Evolutionary conservation across 2,797 vertebrate genomes (phyloP), one percentile per base, ranked within the genome.

Genomic region (Paratrypauchen microcephalus): DNA sequence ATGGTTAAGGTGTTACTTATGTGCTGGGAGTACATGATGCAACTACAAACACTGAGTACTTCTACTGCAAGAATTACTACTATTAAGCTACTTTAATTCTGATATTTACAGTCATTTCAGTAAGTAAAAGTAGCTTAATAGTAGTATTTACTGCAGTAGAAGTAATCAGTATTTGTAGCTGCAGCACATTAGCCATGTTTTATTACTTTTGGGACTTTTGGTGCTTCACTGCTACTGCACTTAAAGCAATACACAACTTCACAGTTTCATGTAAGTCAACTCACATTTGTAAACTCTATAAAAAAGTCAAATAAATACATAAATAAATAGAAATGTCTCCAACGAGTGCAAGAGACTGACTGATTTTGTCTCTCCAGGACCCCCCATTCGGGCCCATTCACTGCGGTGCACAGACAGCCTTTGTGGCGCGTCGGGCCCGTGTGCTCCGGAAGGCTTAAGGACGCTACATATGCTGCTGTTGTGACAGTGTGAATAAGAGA

Each of bases 401-500:
- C 74, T 75, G 71, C 66, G 66, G 65, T 71, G 58, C 66, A 74
- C 84, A 85, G 84, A 88, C 88, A 69, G 84, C 74, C 87, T 85
- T 92, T 91, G 90, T 88, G 86, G 81, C 77, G 12, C 64, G 75
- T 86, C 6, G 7, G 6, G 12, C 87, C 88, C 83, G 81, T 84
- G 82, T 87, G 88, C 87, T 75, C 91, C 90, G 92, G 91, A 93
- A 93, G 86, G 88, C 87, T 88, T 89, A 87, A 89, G 90, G 90
- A 87, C 88, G 74, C 72, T 78, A 76, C 89, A 88, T 89, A 89
- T 87, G 79, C 80, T 36, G 41, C 74, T 91, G 90, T 87, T 92
- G 90, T 92, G 92, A 94, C 93, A 92, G 83, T 87, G 89, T 83
- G 86, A 45, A 45, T 86, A 83, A 87, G 89, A 90, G 83, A 89